Conservation (phyloP, 2,113 vertebrate genomes). For the Proterorhinus semilunaris region DNA sequence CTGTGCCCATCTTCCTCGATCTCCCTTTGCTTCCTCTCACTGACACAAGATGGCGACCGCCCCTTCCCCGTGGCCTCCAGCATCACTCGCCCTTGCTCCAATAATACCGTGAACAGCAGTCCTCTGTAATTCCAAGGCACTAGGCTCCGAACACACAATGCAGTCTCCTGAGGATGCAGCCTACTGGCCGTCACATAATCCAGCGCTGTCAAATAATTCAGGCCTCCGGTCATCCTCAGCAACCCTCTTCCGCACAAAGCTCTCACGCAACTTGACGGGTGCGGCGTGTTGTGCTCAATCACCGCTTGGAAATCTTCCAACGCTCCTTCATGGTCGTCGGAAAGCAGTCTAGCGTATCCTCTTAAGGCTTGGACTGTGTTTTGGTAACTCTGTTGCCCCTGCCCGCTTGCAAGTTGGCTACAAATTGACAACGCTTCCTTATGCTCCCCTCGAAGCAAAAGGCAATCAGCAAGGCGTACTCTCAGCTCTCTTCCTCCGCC, state of each 20-base stretch:
- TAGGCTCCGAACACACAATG: constrained; percentile 83
- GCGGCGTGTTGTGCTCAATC: constrained; percentile 83
- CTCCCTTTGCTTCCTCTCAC: constrained; percentile 27
- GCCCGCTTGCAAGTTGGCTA: constrained; percentile 76
- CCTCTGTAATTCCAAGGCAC: constrained; percentile 94
- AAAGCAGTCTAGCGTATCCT: constrained; percentile 85
- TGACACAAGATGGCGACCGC: constrained; percentile 17
- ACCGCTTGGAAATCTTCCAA: constrained; percentile 88
- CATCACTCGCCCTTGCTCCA: constrained; percentile 88
- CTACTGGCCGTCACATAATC: constrained; percentile 90
- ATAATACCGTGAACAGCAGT: constrained; percentile 84
- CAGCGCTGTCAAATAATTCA: constrained; percentile 83
- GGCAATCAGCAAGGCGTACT: constrained; percentile 85
- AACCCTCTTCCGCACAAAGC: constrained; percentile 92
- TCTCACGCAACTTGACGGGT: constrained; percentile 85
- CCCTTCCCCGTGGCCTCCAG: constrained; percentile 72
- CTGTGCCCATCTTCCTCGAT: constrained; percentile 31
- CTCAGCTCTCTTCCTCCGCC: constrained; percentile 77
- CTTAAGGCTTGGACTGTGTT: constrained; percentile 85
- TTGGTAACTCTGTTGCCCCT: constrained; percentile 75
- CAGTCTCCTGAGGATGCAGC: constrained; percentile 82
- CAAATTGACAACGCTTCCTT: constrained; percentile 79
- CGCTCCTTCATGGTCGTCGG: constrained; percentile 74
- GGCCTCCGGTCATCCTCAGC: constrained; percentile 80
- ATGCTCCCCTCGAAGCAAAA: constrained; percentile 82